Evolutionary conservation across 1,140 invertebrate species (phyloP), one percentile per base, ranked within the genome.

Genomic region (Brevipalpus yothersi): DNA sequence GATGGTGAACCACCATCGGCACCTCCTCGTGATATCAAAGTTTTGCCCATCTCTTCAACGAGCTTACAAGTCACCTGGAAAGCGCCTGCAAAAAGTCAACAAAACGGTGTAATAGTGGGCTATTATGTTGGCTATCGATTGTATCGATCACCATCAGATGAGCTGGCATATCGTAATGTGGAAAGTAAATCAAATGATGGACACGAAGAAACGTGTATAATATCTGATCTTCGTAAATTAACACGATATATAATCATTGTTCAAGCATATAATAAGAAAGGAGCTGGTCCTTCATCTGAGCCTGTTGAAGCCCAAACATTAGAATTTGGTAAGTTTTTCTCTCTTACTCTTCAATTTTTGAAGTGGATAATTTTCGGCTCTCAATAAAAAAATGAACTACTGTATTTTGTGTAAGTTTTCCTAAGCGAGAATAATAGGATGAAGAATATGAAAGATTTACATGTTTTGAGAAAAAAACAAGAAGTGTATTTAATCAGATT

Each of bases 1-100:
- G 75, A 82, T 63, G 85, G 89, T 75, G 84, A 88, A 79, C 62
- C 63, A 47, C 66, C 66, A 4, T 62, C 64, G 51, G 66, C 60
- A 13, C 60, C 67, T 12, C 73, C 73, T 11, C 58, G 60, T 15
- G 64, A 71, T 41, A 68, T 74, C 2, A 62, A 63, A 17, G 69
- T 72, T 10, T 66, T 67, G 53, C 68, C 73, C 4, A 67, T 69
- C 4, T 69, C 69, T 4, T 72, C 72, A n/a, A 71, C 72, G 49
- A 68, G 70, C 11, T 61, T 75, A 0, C 67, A 71, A 60, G 69
- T 74, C 19, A 68, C 67, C 21, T 75, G 72, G 72, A 49, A 49
- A 39, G 12, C 17, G 13, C 58, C 58, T 11, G 15, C 10, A 1
- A 10, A 21, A 7, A 49, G 11, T n/a, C 31, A 53, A 19, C 21